Percentiles rank a stretch among this genome's conserved stretches.
Evolutionary conservation across 1,140 invertebrate genomes (phyloP).

Genomic region (Sarcophaga bullata): DNA sequence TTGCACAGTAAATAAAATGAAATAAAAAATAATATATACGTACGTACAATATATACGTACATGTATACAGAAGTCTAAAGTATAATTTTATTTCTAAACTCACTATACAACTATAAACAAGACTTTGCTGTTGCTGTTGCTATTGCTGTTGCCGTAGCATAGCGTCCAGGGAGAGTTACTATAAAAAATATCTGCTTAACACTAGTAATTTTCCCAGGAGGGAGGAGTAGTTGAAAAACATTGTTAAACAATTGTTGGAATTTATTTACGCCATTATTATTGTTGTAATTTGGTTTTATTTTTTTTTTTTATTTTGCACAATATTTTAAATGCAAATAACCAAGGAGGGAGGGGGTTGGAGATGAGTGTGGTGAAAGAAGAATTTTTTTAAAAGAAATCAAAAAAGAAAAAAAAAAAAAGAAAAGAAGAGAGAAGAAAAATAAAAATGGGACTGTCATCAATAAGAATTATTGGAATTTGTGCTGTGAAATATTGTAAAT

Average conservation of each 20-base stretch:
- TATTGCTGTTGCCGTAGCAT: no score
- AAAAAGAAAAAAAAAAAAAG: not conserved
- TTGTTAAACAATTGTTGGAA: not conserved
- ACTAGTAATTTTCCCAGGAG: not conserved
- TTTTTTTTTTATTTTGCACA: not conserved
- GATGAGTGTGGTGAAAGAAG: no score
- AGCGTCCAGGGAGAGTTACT: no score
- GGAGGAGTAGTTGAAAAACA: not conserved
- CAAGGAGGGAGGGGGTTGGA: no score
- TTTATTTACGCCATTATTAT: not conserved
- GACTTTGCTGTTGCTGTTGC: no score
- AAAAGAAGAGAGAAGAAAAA: not conserved
- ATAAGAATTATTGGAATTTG: conserved; percentile 5
- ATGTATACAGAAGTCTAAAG: no score
- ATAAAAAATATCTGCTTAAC: no score
- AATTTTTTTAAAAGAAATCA: no score
- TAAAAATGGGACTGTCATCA: not conserved
- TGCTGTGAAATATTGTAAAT: not conserved
- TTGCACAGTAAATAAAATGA: not conserved
- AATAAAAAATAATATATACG: not conserved
- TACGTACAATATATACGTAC: no score
- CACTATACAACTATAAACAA: not conserved
- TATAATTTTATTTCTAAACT: not conserved
- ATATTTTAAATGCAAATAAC: no score
- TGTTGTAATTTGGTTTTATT: not conserved